phyloP scores from a whole-genome alignment of 2,888 invertebrate species.

The Scaptomyza caliginosa region DNA sequence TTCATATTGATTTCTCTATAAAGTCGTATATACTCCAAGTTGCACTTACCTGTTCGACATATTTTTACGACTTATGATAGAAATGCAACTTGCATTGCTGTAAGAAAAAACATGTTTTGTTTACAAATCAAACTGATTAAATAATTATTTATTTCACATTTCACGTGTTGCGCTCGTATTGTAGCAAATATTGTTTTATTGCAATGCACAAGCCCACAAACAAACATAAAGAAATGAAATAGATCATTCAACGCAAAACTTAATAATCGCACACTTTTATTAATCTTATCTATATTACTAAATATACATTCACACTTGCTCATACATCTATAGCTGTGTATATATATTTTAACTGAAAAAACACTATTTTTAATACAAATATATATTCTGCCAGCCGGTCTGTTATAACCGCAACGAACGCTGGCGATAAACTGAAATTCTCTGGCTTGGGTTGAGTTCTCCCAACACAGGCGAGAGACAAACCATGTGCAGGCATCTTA shows the following conservation, averaged over 20 bases:
- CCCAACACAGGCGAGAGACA: too few species aligned
- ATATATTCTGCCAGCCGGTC: too few species aligned
- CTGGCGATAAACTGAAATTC: background rate
- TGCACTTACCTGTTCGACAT: background rate
- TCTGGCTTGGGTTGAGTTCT: too few species aligned
- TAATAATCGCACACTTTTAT: background rate
- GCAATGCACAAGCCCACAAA: too few species aligned
- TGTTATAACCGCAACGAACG: background rate
- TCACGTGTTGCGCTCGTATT: too few species aligned
- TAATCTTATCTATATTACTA: slow-evolving; percentile 1
- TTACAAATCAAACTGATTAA: background rate
- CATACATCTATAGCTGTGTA: background rate
- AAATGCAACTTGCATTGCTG: too few species aligned
- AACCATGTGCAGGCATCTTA: too few species aligned
- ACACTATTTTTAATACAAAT: background rate
- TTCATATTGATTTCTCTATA: background rate
- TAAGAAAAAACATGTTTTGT: background rate
- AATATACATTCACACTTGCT: background rate
- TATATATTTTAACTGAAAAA: background rate
- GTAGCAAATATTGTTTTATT: background rate
- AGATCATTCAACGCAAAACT: background rate
- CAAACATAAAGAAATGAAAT: background rate
- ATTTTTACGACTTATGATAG: background rate
- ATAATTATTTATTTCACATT: too few species aligned
- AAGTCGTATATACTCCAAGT: too few species aligned